Evolutionary conservation across 2,888 invertebrate species (phyloP).

Genomic region (Bhutanitis thaidina): DNA sequence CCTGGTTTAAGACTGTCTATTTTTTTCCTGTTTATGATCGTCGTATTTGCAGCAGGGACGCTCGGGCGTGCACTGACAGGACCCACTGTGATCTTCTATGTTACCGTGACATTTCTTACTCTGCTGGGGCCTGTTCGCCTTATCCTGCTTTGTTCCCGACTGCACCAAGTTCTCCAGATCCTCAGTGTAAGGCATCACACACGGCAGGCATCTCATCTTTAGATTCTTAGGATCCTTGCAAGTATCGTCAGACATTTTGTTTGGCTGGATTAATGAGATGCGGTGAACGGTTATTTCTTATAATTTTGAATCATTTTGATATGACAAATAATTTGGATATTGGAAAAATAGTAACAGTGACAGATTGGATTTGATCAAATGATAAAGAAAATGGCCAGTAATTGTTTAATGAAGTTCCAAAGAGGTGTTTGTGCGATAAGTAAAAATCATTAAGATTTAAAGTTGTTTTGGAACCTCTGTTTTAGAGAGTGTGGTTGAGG

Average conservation of each 20-base stretch:
- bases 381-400: background rate
- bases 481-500: too few species aligned
- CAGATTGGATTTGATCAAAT: background rate
- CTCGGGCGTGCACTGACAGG: conserved; percentile 21
- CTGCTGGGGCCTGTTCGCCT: conserved; percentile 12
- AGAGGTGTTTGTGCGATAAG: background rate
- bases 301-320: conserved; percentile 2
- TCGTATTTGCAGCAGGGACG: conserved; percentile 28
- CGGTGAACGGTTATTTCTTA: conserved; percentile 7
- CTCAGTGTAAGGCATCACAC: conserved; percentile 26
- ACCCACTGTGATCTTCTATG: background rate
- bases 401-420: background rate
- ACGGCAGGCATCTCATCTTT: conserved; percentile 34
- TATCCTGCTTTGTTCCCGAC: conserved; percentile 7
- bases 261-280: background rate
- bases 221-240: conserved; percentile 20
- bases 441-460: too few species aligned
- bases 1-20: background rate
- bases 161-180: background rate
- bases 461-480: too few species aligned
- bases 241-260: conserved; percentile 15
- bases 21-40: background rate
- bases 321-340: background rate
- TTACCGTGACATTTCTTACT: conserved; percentile 11
- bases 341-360: background rate